A percentile compares a stretch with the other conserved stretches of the same genome.
These are phyloP conservation scores for Chiridota heheva DNA, from an alignment of 35 echinoderm and acorn worm genomes.

Conservation along the genomic window DNA sequence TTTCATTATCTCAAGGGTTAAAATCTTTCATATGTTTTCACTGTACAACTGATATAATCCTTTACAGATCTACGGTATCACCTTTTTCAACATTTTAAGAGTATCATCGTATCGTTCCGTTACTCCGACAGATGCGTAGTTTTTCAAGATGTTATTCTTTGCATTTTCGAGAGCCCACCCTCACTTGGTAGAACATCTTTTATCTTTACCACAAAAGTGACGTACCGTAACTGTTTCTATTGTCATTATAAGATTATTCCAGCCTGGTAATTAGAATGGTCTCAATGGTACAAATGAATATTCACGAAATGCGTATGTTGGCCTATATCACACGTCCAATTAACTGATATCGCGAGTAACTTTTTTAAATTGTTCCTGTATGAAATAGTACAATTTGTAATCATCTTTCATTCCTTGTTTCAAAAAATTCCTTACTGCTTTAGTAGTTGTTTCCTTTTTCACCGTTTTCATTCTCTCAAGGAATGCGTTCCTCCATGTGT, in stretches of 20 bases:
- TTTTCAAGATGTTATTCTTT: background rate
- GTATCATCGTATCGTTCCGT: conserved; percentile 6
- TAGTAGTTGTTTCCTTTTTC: background rate
- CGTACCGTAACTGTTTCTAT: no score
- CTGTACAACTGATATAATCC: background rate
- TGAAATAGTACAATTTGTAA: conserved; percentile 13
- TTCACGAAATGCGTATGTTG: no score
- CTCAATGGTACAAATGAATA: no score
- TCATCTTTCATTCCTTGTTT: background rate
- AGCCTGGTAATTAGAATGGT: no score
- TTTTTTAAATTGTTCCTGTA: background rate
- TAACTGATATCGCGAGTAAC: no score
- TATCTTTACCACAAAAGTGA: conserved; percentile 13
- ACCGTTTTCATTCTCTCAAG: conserved; percentile 1
- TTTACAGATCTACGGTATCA: conserved; percentile 1
- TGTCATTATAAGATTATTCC: no score
- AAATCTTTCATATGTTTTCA: conserved; percentile 1
- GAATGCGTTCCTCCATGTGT: background rate
- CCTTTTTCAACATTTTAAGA: conserved; percentile 1
- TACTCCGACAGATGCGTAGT: conserved; percentile 5
- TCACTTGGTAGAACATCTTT: background rate
- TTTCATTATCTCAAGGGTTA: background rate
- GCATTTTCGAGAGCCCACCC: background rate
- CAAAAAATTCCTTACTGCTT: conserved; percentile 10
- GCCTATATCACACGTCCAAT: no score